Conservation (phyloP, 2,797 vertebrate genomes). For the Alfaro cultratus region DNA sequence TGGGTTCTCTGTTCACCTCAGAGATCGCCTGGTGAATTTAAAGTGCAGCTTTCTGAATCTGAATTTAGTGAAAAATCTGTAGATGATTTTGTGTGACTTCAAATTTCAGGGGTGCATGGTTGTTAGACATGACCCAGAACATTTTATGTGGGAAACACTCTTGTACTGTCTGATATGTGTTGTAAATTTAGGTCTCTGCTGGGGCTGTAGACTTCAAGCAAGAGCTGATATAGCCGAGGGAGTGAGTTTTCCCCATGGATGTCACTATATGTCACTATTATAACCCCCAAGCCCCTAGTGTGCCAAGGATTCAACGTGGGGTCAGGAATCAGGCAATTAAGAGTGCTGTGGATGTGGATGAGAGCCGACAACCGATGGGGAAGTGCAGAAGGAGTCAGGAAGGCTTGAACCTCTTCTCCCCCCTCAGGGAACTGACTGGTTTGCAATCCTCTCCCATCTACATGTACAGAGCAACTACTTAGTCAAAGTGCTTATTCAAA, state of each 20-base stretch:
- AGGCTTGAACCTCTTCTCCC: constrained; percentile 56
- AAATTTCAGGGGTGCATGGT: constrained; percentile 6
- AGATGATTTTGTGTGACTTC: constrained; percentile 4
- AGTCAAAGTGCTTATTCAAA: constrained; percentile 65
- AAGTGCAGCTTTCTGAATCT: not conserved
- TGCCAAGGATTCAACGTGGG: constrained; percentile 56
- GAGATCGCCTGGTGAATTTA: not conserved
- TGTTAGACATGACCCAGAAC: constrained; percentile 1
- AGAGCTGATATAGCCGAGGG: constrained; percentile 41
- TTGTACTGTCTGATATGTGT: constrained; percentile 20
- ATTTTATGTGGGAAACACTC: constrained; percentile 10
- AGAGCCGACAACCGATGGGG: constrained; percentile 73
- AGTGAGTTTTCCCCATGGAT: constrained; percentile 53
- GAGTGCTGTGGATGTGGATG: constrained; percentile 59
- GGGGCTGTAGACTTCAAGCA: constrained; percentile 21
- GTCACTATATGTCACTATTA: constrained; percentile 72
- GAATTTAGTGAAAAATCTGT: not conserved
- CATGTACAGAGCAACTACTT: constrained; percentile 51
- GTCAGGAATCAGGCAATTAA: constrained; percentile 72
- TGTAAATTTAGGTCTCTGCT: constrained; percentile 38
- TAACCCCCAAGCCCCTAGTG: constrained; percentile 51
- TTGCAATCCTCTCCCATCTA: constrained; percentile 55
- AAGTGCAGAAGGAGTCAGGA: constrained; percentile 64
- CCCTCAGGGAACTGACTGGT: constrained; percentile 68
- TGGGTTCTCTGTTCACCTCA: not conserved